phyloP scores from a whole-genome alignment of 92 coral and sea anemone species.

The Nematostella vectensis region DNA sequence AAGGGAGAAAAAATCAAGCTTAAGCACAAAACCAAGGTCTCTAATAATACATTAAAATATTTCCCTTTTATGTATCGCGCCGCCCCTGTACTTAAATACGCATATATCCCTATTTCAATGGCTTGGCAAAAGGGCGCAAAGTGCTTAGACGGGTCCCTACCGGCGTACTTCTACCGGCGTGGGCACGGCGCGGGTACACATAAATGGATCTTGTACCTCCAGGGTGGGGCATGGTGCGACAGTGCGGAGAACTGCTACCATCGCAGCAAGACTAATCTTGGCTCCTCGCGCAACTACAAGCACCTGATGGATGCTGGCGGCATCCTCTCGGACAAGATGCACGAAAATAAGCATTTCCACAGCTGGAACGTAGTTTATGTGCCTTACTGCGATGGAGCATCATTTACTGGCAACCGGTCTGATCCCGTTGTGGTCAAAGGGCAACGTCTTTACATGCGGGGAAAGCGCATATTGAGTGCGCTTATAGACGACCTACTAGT shows the following conservation, averaged over 20 bases:
- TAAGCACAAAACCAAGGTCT: background rate
- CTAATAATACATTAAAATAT: background rate
- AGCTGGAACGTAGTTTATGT: constrained; percentile 89
- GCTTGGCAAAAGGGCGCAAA: constrained; percentile 68
- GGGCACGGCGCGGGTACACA: constrained; percentile 24
- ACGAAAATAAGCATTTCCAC: constrained; percentile 62
- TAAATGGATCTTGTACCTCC: constrained; percentile 75
- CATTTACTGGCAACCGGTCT: constrained; percentile 80
- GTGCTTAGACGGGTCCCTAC: constrained; percentile 84
- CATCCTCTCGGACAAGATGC: constrained; percentile 36
- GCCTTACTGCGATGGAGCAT: constrained; percentile 94
- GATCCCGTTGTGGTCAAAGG: constrained; percentile 64
- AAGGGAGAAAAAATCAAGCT: background rate
- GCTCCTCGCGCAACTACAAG: constrained; percentile 46
- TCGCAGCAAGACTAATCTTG: constrained; percentile 54
- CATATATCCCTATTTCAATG: constrained; percentile 23
- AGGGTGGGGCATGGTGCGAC: constrained; percentile 98
- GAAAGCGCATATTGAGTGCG: constrained; percentile 68
- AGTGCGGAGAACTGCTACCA: constrained; percentile 51
- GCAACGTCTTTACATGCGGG: constrained; percentile 58
- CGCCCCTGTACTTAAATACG: constrained; percentile 13
- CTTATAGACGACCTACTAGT: constrained; percentile 59
- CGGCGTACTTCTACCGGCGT: constrained; percentile 62
- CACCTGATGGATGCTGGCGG: constrained; percentile 50
- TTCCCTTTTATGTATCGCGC: background rate